Conservation (phyloP, 2,113 vertebrate species). For the Nesoenas mayeri region DNA sequence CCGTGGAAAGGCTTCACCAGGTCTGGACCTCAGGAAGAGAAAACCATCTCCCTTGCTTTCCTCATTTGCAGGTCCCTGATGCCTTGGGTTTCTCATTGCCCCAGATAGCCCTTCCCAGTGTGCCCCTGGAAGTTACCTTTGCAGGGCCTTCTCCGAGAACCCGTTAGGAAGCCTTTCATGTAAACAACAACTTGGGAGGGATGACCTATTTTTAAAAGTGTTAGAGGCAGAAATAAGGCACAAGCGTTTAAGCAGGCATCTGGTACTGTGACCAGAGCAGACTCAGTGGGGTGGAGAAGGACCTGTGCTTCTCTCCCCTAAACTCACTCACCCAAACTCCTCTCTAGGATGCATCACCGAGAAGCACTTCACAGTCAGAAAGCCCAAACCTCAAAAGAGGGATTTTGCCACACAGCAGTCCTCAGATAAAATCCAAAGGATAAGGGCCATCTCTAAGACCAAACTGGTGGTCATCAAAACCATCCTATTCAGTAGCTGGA, state of each 20-base stretch:
- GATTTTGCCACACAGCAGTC: not conserved
- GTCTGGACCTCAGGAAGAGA: not conserved
- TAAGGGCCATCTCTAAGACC: not conserved
- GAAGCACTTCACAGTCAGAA: not conserved
- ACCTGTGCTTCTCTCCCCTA: not conserved
- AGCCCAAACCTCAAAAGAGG: not conserved
- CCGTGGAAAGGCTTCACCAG: not conserved
- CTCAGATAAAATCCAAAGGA: not conserved
- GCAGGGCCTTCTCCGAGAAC: conserved; percentile 71
- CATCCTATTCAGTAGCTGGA: not conserved
- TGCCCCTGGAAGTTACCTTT: conserved; percentile 58
- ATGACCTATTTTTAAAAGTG: conserved; percentile 67
- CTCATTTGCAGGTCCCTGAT: not conserved
- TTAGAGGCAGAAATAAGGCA: conserved; percentile 72
- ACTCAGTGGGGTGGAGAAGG: not conserved
- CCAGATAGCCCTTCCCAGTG: conserved; percentile 26
- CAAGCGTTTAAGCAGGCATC: not conserved
- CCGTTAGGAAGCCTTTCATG: conserved; percentile 60
- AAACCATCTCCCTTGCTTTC: not conserved
- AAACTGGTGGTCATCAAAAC: not conserved
- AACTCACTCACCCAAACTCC: not conserved
- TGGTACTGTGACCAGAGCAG: conserved; percentile 19
- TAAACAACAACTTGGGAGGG: conserved; percentile 69
- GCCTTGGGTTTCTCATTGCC: not conserved
- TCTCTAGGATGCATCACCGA: not conserved